These are phyloP conservation scores for Thecocarcelia acutangulata DNA, from an alignment of 2,888 invertebrate species.

Conservation along the genomic window DNA sequence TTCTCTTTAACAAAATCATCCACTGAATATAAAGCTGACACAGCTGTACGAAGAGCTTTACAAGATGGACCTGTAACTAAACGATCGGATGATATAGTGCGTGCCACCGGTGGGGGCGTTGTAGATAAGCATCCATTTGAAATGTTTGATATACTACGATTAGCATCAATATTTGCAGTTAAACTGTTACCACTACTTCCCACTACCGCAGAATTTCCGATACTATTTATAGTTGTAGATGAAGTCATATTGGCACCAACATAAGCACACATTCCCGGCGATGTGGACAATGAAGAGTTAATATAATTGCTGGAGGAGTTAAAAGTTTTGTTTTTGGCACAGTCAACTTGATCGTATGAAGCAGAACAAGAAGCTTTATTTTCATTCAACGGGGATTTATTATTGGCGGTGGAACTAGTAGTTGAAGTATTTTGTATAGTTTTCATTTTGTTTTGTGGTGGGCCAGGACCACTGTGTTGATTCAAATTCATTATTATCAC, in stretches of 20 bases:
- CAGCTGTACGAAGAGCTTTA: conserved; percentile 94
- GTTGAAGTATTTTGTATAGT: conserved; percentile 45
- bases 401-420: conserved; percentile 23
- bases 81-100: conserved; percentile 82
- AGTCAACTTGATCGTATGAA: conserved; percentile 69
- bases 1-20: conserved; percentile 97
- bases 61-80: conserved; percentile 90
- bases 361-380: conserved; percentile 35
- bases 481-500: conserved; percentile 81
- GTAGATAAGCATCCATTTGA: conserved; percentile 40
- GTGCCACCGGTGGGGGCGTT: conserved; percentile 75
- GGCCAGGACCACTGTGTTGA: conserved; percentile 81
- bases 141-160: conserved; percentile 23
- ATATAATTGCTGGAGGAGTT: conserved; percentile 12
- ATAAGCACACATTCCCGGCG: conserved; percentile 58
- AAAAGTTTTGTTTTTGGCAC: conserved; percentile 47
- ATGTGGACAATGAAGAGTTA: conserved; percentile 2
- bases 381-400: conserved; percentile 47
- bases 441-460: conserved; percentile 73
- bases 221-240: conserved; percentile 34
- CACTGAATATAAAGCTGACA: conserved; percentile 93
- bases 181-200: neutral
- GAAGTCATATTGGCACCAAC: conserved; percentile 58
- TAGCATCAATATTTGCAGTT: conserved; percentile 32
- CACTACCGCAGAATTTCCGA: conserved; percentile 21